Conservation (phyloP, 2,888 invertebrate species). For the Oligia fasciuncula region DNA sequence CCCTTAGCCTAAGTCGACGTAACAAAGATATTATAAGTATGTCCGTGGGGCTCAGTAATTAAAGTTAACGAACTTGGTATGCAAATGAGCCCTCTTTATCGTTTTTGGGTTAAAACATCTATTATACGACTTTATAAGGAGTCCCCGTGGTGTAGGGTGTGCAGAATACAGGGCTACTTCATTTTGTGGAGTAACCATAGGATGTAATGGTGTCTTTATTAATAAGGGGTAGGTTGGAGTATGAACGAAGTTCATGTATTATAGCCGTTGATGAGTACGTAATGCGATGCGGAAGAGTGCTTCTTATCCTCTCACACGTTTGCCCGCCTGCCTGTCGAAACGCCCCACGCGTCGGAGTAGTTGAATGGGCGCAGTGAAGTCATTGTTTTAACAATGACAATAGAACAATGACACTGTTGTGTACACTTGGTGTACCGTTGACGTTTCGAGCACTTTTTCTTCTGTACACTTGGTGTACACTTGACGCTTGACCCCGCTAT, state of each 20-base stretch:
- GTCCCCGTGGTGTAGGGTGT: constrained; percentile 69
- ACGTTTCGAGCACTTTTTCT: too few relatives aligned
- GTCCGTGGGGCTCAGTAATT: constrained; percentile 77
- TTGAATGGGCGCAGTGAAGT: too few relatives aligned
- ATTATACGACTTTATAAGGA: constrained; percentile 78
- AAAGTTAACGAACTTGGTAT: constrained; percentile 81
- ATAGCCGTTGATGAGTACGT: neutral
- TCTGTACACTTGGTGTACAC: too few relatives aligned
- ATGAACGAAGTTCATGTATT: constrained; percentile 16
- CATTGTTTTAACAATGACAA: too few relatives aligned
- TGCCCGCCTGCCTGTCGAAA: too few relatives aligned
- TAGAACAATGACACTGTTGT: too few relatives aligned
- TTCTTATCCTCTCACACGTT: neutral
- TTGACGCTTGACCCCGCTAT: neutral
- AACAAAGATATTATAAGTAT: constrained; percentile 74
- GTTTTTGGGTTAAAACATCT: constrained; percentile 80
- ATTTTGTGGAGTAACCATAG: constrained; percentile 70
- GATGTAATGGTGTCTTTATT: constrained; percentile 57
- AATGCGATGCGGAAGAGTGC: neutral
- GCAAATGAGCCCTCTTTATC: constrained; percentile 80
- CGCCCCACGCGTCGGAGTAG: too few relatives aligned
- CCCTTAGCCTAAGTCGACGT: constrained; percentile 62
- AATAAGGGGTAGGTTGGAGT: constrained; percentile 36
- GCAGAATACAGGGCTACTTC: constrained; percentile 65
- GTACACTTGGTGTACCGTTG: too few relatives aligned